Percentiles rank a stretch among this genome's conserved stretches.
These are phyloP conservation scores for Drosophila macrospina DNA, from an alignment of 2,888 invertebrate species.

Conservation along the genomic window DNA sequence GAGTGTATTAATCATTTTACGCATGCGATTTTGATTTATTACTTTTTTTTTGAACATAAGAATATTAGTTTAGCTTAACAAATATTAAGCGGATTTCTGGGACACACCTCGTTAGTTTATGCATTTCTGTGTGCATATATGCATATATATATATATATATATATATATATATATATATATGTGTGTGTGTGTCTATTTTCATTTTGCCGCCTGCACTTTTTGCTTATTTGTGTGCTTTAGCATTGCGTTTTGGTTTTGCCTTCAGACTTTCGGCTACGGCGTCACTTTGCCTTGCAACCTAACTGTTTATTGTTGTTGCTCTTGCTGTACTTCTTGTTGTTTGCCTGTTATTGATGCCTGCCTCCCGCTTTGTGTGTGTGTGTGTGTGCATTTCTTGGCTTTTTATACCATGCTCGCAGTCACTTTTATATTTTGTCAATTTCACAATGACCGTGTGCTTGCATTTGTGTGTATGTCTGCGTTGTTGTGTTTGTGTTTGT, in stretches of 20 bases:
- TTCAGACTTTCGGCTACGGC: slow-evolving; percentile 38
- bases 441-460: slow-evolving; percentile 1
- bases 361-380: slow-evolving; percentile 7
- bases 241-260: slow-evolving; percentile 40
- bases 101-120: background rate
- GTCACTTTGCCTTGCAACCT: slow-evolving; percentile 26
- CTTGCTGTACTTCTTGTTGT: slow-evolving; percentile 31
- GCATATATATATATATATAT: background rate
- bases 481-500: slow-evolving; percentile 19
- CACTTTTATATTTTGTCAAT: slow-evolving; percentile 54
- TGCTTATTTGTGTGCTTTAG: slow-evolving; percentile 42
- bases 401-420: slow-evolving; percentile 31
- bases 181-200: slow-evolving; percentile 14
- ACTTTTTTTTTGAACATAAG: too few species aligned
- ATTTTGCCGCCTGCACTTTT: slow-evolving; percentile 42
- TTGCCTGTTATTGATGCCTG: slow-evolving; percentile 55
- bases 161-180: background rate
- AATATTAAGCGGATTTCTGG: background rate
- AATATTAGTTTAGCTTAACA: too few species aligned
- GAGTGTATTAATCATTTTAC: too few species aligned
- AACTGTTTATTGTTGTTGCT: slow-evolving; percentile 24
- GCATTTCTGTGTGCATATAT: background rate
- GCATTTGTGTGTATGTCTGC: slow-evolving; percentile 11
- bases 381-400: slow-evolving; percentile 34
- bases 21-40: too few species aligned